phyloP scores from a whole-genome alignment of 2,888 invertebrate genomes.

The Tholera decimalis region DNA sequence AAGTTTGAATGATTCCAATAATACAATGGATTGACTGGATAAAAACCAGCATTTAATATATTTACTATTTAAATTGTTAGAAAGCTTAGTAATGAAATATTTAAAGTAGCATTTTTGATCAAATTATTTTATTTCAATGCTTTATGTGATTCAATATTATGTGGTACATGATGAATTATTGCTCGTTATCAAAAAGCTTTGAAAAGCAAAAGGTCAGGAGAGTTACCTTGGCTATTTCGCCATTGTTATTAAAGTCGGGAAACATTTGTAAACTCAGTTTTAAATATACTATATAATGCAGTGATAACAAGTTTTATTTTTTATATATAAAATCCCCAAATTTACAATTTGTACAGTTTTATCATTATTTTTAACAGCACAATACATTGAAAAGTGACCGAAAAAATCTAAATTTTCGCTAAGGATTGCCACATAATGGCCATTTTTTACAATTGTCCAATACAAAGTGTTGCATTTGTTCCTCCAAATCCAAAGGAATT shows the following conservation, averaged over 20 bases:
- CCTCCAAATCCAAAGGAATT: slow-evolving; percentile 99
- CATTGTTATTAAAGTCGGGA: slow-evolving; percentile 84
- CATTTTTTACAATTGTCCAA: slow-evolving; percentile 78
- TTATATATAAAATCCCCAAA: slow-evolving; percentile 1
- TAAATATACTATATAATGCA: slow-evolving; percentile 90
- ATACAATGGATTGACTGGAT: slow-evolving; percentile 81
- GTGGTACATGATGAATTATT: slow-evolving; percentile 84
- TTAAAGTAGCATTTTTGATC: slow-evolving; percentile 89
- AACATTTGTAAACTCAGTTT: slow-evolving; percentile 90
- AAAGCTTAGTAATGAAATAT: slow-evolving; percentile 88
- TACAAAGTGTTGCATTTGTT: slow-evolving; percentile 97
- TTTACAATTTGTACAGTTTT: slow-evolving; percentile 15
- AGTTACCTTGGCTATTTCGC: slow-evolving; percentile 84
- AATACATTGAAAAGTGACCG: background rate
- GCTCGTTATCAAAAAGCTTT: slow-evolving; percentile 82
- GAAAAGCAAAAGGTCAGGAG: slow-evolving; percentile 78
- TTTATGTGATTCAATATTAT: slow-evolving; percentile 88
- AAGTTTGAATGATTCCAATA: slow-evolving; percentile 83
- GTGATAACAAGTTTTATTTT: slow-evolving; percentile 76
- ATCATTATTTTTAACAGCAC: background rate
- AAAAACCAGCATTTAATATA: slow-evolving; percentile 89
- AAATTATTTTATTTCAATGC: slow-evolving; percentile 88
- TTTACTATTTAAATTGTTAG: slow-evolving; percentile 88
- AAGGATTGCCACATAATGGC: background rate
- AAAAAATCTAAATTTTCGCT: background rate